phyloP scores from a whole-genome alignment of 2,113 vertebrate species.

The Hypocryptadius cinnamomeus region DNA sequence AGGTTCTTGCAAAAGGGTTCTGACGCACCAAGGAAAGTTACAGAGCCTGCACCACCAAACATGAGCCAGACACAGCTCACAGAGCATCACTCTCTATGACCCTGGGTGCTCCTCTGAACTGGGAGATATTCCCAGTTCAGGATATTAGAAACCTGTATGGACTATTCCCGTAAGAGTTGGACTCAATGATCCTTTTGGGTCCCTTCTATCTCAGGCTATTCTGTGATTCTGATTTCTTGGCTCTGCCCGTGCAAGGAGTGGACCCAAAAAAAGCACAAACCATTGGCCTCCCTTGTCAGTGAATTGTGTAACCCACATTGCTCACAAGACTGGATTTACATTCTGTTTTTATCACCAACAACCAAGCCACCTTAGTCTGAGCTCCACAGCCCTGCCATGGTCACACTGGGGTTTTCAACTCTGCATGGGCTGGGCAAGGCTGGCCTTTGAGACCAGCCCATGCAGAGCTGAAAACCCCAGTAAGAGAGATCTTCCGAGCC shows the following conservation, averaged over 20 bases:
- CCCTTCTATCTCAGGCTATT: neutral
- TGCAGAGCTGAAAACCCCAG: too few relatives aligned
- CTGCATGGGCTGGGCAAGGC: too few relatives aligned
- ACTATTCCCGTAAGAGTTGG: neutral
- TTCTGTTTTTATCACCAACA: neutral
- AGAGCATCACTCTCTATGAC: neutral
- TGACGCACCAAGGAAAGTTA: neutral
- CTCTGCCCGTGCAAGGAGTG: neutral
- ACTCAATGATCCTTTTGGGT: neutral
- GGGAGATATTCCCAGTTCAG: neutral
- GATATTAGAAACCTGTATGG: neutral
- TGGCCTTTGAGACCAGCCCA: too few relatives aligned
- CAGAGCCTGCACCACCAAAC: neutral
- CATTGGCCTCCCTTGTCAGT: neutral
- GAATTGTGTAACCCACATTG: rapidly evolving
- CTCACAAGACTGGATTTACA: neutral
- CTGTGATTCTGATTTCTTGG: neutral
- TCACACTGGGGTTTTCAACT: neutral
- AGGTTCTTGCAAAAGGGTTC: neutral
- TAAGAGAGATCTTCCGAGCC: neutral
- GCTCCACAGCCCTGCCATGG: neutral
- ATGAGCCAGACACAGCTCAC: neutral
- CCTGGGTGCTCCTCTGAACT: neutral
- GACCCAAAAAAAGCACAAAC: neutral
- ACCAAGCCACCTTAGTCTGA: neutral